Evolutionary conservation across 1,140 invertebrate species (phyloP).

Genomic region (Lucilia cuprina): DNA sequence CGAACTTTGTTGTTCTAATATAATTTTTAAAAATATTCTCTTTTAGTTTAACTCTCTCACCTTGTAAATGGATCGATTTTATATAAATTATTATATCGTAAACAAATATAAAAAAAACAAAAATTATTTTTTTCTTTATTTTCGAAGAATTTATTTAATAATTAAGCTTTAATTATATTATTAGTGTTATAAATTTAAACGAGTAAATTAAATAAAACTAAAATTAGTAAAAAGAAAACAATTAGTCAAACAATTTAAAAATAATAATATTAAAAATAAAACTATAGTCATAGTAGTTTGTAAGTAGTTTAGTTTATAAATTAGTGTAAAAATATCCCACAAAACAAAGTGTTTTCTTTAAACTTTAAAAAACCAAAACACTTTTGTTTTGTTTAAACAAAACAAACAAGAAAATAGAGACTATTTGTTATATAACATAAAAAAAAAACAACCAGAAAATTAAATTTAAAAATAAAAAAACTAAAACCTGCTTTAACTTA

Average conservation of each 20-base stretch:
- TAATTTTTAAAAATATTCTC: not conserved
- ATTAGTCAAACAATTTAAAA: conserved; percentile 40
- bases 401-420: conserved; percentile 16
- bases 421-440: conserved; percentile 44
- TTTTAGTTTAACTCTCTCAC: conserved; percentile 35
- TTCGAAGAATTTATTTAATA: conserved; percentile 34
- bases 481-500: not conserved
- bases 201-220: not conserved
- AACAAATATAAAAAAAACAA: conserved; percentile 31
- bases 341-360: not conserved
- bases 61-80: conserved; percentile 64
- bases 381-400: not conserved
- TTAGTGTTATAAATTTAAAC: conserved; percentile 37
- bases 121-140: conserved; percentile 32
- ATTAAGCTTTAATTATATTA: conserved; percentile 37
- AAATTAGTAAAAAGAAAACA: conserved; percentile 21
- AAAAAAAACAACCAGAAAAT: conserved; percentile 47
- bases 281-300: not conserved
- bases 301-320: conserved; percentile 3
- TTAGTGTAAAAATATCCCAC: not conserved
- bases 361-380: not conserved
- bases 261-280: not conserved
- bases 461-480: too few species aligned
- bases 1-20: not conserved
- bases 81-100: conserved; percentile 39